Conservation (phyloP, 2,113 vertebrate species). For the Aplodontia rufa region DNA sequence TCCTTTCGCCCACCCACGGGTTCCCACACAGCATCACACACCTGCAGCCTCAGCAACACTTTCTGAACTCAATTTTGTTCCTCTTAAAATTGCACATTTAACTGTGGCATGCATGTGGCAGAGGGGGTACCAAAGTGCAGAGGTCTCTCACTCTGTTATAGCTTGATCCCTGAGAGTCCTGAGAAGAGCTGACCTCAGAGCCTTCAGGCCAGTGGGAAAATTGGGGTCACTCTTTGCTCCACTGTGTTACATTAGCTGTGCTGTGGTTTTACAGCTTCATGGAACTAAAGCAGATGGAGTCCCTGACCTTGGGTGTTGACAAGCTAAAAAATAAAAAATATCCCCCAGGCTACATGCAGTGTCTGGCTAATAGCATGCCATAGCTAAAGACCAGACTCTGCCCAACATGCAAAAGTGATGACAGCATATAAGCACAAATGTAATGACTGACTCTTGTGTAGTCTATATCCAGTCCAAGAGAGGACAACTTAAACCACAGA, state of each 20-base stretch:
- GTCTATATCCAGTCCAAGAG: background rate
- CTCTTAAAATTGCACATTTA: slow-evolving; percentile 61
- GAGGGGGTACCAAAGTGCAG: background rate
- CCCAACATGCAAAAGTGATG: background rate
- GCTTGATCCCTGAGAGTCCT: background rate
- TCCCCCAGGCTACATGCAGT: background rate
- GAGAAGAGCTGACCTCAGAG: slow-evolving; percentile 53
- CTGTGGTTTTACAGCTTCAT: slow-evolving; percentile 61
- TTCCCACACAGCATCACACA: background rate
- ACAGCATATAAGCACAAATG: background rate
- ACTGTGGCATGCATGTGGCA: slow-evolving; percentile 41
- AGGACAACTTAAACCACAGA: background rate
- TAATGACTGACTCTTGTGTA: background rate
- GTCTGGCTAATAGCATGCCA: slow-evolving; percentile 39
- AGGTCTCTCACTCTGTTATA: slow-evolving; percentile 35
- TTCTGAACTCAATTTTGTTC: slow-evolving; percentile 65
- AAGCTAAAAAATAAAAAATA: slow-evolving; percentile 58
- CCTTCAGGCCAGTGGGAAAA: slow-evolving; percentile 64
- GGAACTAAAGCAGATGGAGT: slow-evolving; percentile 67
- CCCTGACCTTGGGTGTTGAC: slow-evolving; percentile 61
- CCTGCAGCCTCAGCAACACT: slow-evolving; percentile 15
- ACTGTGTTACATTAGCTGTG: slow-evolving; percentile 54
- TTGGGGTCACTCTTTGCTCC: slow-evolving; percentile 70
- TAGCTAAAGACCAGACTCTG: background rate
- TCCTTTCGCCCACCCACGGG: background rate